phyloP scores from a whole-genome alignment of 2,113 vertebrate genomes.

The Rhinopomastus cyanomelas region DNA sequence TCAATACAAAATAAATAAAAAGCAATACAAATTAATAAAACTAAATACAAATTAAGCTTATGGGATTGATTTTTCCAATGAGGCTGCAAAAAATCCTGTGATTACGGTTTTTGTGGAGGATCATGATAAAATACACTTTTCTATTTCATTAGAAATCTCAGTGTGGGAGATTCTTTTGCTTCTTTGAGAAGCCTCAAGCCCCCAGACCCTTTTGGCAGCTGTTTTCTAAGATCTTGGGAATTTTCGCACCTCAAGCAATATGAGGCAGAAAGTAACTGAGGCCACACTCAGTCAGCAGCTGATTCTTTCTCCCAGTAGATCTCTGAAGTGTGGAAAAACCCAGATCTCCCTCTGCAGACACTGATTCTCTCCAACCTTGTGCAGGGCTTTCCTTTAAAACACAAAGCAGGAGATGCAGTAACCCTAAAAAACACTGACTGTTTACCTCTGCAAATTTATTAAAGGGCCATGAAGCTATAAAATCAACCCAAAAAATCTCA shows the following conservation, averaged over 20 bases:
- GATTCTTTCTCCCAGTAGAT: neutral
- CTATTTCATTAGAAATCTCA: neutral
- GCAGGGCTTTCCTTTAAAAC: neutral
- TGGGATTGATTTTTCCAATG: neutral
- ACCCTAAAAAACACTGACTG: neutral
- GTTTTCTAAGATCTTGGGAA: neutral
- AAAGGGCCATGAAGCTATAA: neutral
- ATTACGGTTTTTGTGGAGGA: neutral
- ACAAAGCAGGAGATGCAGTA: neutral
- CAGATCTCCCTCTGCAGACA: neutral
- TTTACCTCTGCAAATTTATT: neutral
- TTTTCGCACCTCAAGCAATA: neutral
- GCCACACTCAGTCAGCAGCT: neutral
- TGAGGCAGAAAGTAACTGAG: neutral
- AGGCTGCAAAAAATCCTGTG: neutral
- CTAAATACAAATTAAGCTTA: too few relatives aligned
- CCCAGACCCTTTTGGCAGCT: neutral
- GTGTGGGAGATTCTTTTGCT: neutral
- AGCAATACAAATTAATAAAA: too few relatives aligned
- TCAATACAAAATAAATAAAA: too few relatives aligned
- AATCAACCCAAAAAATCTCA: too few relatives aligned
- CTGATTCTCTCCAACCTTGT: neutral
- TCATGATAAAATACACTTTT: neutral
- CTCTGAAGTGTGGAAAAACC: neutral
- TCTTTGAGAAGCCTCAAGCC: neutral